phyloP scores from a whole-genome alignment of 2,113 vertebrate species.

The Fulmarus glacialis region DNA sequence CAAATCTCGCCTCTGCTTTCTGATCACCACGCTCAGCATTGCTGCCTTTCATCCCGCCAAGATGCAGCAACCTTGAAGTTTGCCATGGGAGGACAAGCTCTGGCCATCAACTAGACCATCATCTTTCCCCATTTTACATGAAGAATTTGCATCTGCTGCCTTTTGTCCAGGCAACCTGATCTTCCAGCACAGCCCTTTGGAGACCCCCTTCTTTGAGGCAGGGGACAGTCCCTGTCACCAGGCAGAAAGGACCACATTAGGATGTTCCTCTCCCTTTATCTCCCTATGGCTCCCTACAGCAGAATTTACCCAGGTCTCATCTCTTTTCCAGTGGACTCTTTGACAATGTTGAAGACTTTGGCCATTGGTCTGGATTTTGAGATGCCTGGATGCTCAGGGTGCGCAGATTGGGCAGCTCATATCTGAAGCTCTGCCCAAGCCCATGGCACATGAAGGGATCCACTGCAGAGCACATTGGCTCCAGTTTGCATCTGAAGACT shows the following conservation, averaged over 20 bases:
- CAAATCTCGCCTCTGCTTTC: not conserved
- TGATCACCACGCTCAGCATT: fast-evolving
- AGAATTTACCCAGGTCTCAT: not conserved
- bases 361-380: not conserved
- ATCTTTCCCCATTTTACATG: not conserved
- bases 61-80: not conserved
- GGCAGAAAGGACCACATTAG: not conserved
- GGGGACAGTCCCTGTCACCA: not conserved
- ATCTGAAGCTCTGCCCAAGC: not conserved
- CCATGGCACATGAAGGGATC: fast-evolving
- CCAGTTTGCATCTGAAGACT: not conserved
- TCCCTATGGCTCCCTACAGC: not conserved
- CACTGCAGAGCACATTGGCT: not conserved
- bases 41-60: fast-evolving
- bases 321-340: not conserved
- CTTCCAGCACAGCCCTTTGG: not conserved
- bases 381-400: not conserved
- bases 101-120: not conserved
- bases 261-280: not conserved
- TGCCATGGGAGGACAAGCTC: not conserved
- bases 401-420: not conserved
- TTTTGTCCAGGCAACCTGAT: not conserved
- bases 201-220: not conserved
- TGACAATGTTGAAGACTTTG: not conserved
- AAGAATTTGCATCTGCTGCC: not conserved